Evolutionary conservation across 1,140 invertebrate genomes (phyloP), one percentile per base, ranked within the genome.

Genomic region (Macrobrachium rosenbergii): DNA sequence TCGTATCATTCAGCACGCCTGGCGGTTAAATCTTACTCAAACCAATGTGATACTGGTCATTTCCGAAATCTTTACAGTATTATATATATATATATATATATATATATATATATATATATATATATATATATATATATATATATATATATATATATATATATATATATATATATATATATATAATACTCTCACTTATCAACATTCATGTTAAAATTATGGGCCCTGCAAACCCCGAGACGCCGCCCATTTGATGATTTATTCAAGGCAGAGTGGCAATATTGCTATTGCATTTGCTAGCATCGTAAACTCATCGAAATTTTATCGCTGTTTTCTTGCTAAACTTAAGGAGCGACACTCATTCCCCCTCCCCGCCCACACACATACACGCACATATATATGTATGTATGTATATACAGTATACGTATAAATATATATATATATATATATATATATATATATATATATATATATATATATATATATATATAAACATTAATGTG

Each of bases 101-200:
- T 37, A 37, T 37, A 37, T 3, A 37, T 3, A 37, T 3, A 37
- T 37, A n/a, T 60, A 60, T 59, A 80, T 5, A 80, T 60, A 80
- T 60, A 60, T 80, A 6, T 78, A 78, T 78, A 78, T 78, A 78
- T 78, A 78, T 78, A 78, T 78, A 78, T 78, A 78, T 78, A 78
- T 78, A 78, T 78, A 78, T 78, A 78, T 78, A 78, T 78, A 78
- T 78, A 78, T 78, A 78, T 78, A 37, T 78, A 37, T 78, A 45
- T 78, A 37, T n/a, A 79, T 16, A 79, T 37, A 75, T 14, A 72
- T 23, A 0, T 11, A n/a, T n/a, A n/a, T n/a, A n/a, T n/a, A n/a
- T n/a, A n/a, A n/a, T n/a, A n/a, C n/a, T n/a, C n/a, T 14, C 2
- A 72, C 37, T 16, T 17, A 6, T 21, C 1, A 37, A n/a, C 12